phyloP scores from a whole-genome alignment of 2,888 invertebrate genomes.

The Gerris lacustris region DNA sequence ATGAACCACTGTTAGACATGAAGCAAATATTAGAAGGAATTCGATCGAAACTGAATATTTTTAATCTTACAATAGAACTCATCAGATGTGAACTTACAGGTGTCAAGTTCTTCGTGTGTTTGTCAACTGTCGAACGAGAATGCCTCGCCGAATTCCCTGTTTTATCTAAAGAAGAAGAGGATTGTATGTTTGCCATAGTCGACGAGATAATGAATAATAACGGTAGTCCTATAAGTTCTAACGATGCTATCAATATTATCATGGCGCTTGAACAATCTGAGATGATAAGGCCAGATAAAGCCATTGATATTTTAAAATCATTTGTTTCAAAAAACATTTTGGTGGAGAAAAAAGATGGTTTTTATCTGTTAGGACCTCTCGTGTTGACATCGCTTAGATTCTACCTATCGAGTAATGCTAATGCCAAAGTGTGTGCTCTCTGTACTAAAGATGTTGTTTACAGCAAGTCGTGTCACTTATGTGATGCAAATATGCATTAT shows the following conservation, averaged over 20 bases:
- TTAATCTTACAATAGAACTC: not conserved
- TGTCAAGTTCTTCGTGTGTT: not conserved
- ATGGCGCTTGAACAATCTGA: not conserved
- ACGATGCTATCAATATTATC: not conserved
- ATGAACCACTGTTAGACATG: not conserved
- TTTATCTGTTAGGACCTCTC: not conserved
- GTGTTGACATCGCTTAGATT: not conserved
- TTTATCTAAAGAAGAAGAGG: not conserved
- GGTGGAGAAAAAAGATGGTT: not conserved
- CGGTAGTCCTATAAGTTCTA: not conserved
- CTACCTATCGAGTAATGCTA: not conserved
- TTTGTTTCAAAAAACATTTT: not conserved
- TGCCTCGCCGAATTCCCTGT: not conserved
- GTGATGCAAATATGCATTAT: not conserved
- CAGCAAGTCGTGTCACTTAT: not conserved
- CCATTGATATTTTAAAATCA: not conserved
- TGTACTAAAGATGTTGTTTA: not conserved
- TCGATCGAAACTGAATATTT: not conserved
- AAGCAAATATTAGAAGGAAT: not conserved
- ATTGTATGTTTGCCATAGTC: not conserved
- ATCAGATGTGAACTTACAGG: not conserved
- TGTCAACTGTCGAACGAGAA: not conserved
- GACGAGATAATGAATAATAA: not conserved
- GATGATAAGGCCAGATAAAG: not conserved
- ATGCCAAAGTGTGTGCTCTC: not conserved